Evolutionary conservation across 2,888 invertebrate species (phyloP), one percentile per base, ranked within the genome.

Genomic region (Willowsia nigromaculata): DNA sequence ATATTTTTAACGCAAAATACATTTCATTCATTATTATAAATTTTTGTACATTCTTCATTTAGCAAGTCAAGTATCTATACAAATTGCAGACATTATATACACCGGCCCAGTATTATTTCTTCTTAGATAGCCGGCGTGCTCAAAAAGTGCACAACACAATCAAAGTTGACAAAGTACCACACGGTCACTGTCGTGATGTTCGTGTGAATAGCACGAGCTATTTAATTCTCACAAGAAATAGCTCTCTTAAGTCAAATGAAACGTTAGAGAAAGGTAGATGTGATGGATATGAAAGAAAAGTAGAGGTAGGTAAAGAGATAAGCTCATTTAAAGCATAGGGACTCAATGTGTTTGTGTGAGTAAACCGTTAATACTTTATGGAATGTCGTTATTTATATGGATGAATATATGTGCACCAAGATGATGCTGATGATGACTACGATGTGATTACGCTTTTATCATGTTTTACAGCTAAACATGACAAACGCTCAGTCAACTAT

Each of bases 121-220:
- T 33, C n/a, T 18, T 68, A n/a, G 11, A 18, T 13, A 27, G 43
- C 43, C 40, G 40, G 47, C 47, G 50, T 27, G n/a, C 27, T 30
- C 47, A 76, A 47, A 76, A 76, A 47, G 47, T 85, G 56, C 88
- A 74, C 88, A 88, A 88, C 82, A 74, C 59, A 76, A 82, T 74
- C 82, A 47, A 18, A 62, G 82, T 88, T 88, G 88, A 88, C 88
- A 88, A 88, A 83, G 88, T 78, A 78, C 74, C 83, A 53, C 74
- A 88, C 84, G 88, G 88, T 84, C 88, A 88, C 37, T 88, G 88
- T 88, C 84, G 84, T 88, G 88, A 88, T 76, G 82, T 83, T 88
- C 88, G 88, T 88, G 88, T 83, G 88, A 88, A 88, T 88, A 88
- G 83, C 82, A 88, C 88, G 88, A 88, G 88, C 83, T 83, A 74